Percentiles rank a stretch among this genome's conserved stretches.
Evolutionary conservation across 2,888 invertebrate genomes (phyloP).

Genomic region (Sarcophaga caerulescens): DNA sequence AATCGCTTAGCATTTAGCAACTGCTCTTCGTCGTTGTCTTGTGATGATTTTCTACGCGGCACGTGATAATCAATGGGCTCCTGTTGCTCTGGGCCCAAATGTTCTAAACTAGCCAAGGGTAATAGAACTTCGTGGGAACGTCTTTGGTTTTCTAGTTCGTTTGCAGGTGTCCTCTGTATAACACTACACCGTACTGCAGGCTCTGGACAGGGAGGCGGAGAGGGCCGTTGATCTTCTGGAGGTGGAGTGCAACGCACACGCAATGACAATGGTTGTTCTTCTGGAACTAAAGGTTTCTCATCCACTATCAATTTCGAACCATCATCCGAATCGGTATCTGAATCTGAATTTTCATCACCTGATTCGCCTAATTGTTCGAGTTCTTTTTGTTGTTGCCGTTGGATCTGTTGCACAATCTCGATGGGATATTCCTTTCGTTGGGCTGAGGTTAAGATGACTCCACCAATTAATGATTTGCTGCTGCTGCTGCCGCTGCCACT

Average conservation of each 20-base stretch:
- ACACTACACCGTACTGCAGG: slow-evolving; percentile 89
- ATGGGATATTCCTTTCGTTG: slow-evolving; percentile 89
- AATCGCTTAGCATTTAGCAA: slow-evolving; percentile 73
- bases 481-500: neutral
- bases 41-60: slow-evolving; percentile 85
- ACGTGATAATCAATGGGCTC: slow-evolving; percentile 95
- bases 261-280: slow-evolving; percentile 84
- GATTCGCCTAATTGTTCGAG: slow-evolving; percentile 33
- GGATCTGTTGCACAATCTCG: slow-evolving; percentile 71
- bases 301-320: slow-evolving; percentile 84
- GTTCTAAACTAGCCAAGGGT: slow-evolving; percentile 81
- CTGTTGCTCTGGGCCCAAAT: slow-evolving; percentile 88
- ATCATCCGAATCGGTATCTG: slow-evolving; percentile 80
- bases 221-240: slow-evolving; percentile 80
- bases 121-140: slow-evolving; percentile 81
- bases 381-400: slow-evolving; percentile 45
- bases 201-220: slow-evolving; percentile 85
- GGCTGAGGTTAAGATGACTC: slow-evolving; percentile 90
- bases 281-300: slow-evolving; percentile 86
- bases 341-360: slow-evolving; percentile 63
- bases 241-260: slow-evolving; percentile 82
- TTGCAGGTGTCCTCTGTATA: slow-evolving; percentile 89
- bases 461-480: slow-evolving; percentile 91
- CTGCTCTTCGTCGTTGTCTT: slow-evolving; percentile 78
- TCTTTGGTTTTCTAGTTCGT: slow-evolving; percentile 71